Evolutionary conservation across 2,113 vertebrate species (phyloP), one percentile per base, ranked within the genome.

Genomic region (Rhabdornis inornatus): DNA sequence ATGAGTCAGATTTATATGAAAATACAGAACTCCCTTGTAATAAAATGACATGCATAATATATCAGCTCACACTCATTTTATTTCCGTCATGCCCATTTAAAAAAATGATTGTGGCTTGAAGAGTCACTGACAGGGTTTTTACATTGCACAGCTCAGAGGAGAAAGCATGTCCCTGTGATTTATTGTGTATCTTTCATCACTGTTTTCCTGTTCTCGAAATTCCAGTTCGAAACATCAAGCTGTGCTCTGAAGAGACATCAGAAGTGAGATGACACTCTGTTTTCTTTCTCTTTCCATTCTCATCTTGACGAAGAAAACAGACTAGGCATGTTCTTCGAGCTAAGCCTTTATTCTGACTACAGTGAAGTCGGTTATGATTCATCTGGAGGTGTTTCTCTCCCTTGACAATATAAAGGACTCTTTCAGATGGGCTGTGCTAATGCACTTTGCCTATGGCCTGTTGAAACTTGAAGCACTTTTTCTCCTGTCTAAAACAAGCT

Each of bases 351-450:
- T 89, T 31, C 64, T 87, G 83, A 75, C 71, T 93, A 71, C 35
- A 83, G 7, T 56, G 44, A 52, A 92, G 44, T 52, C 60, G 77
- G 44, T 52, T 89, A 53, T 93, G 86, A 95, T 71, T 94, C 76
- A 90, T 88, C 72, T 81, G 83, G 82, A 95, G 90, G 79, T 94
- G 86, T 92, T 96, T 83, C 44, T 88, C 59, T 90, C 60, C 39
- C 69, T 42, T 86, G 64, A 53, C 56, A 60, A 30, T 50, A 53
- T 17, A 30, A 86, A 90, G 47, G 44, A 35, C 31, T 28, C 10
- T 65, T 80, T 77, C 50, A 77, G 55, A 44, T 31, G n/a, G 37
- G 76, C 60, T 92, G 87, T 68, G 56, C 64, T 81, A 81, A 47
- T 37, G n/a, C 12, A 13, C 44, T 89, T 93, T 81, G 56, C 40